These are phyloP conservation scores for Drosophila mayaguana DNA, from an alignment of 2,888 invertebrate species.

Conservation along the genomic window DNA sequence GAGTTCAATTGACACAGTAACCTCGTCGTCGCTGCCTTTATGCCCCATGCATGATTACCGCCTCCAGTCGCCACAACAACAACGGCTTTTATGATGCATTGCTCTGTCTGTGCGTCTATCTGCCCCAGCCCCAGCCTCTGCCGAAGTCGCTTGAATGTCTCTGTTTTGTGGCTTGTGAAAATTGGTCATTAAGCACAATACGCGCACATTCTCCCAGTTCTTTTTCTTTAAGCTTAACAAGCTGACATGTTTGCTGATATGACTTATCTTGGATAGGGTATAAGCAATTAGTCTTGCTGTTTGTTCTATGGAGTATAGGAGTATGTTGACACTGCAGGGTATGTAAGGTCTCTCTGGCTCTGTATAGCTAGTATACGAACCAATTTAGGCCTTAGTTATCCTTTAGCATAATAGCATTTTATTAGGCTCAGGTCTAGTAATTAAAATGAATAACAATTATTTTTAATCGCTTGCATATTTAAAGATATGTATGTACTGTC, in stretches of 20 bases:
- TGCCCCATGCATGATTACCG: slow-evolving; percentile 66
- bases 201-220: slow-evolving; percentile 44
- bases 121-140: neutral
- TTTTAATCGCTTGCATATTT: neutral
- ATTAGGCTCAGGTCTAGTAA: neutral
- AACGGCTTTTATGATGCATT: slow-evolving; percentile 47
- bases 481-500: neutral
- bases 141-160: slow-evolving; percentile 29
- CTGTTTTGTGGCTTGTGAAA: slow-evolving; percentile 43
- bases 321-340: neutral
- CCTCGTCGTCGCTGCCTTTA: slow-evolving; percentile 52
- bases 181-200: slow-evolving; percentile 71
- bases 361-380: no score
- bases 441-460: neutral
- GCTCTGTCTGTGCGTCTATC: slow-evolving; percentile 29
- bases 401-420: neutral
- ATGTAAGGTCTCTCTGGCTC: neutral
- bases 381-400: no score
- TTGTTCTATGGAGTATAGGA: neutral
- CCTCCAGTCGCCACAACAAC: slow-evolving; percentile 53
- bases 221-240: slow-evolving; percentile 34
- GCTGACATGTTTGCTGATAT: slow-evolving; percentile 41
- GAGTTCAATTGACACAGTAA: slow-evolving; percentile 73
- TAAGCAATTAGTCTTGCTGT: neutral
- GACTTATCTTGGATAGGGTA: neutral